Percentiles rank a stretch among this genome's conserved stretches.
Conservation (phyloP, 2,113 vertebrate species). For the Ceuthmochares aereus region DNA sequence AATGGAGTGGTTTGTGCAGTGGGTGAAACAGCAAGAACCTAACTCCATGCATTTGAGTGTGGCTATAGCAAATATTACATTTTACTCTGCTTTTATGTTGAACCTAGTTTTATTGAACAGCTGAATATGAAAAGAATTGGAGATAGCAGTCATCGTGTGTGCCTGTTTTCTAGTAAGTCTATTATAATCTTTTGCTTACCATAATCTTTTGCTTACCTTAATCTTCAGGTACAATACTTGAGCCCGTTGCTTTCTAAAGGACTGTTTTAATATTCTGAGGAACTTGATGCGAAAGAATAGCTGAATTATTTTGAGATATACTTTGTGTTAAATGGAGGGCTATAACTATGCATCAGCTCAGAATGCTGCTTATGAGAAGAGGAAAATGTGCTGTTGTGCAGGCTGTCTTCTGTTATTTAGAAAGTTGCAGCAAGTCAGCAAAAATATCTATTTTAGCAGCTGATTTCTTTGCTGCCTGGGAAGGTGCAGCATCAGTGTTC, state of each 20-base stretch:
- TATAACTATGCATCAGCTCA: background rate
- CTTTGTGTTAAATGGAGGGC: background rate
- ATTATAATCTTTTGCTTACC: background rate
- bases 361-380: background rate
- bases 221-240: background rate
- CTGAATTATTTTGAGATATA: background rate
- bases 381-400: background rate
- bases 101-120: background rate
- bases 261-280: background rate
- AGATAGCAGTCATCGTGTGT: background rate
- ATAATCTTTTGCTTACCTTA: constrained; percentile 32
- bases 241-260: background rate
- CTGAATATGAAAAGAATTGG: background rate
- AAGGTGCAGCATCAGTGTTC: constrained; percentile 24
- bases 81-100: background rate
- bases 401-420: constrained; percentile 37
- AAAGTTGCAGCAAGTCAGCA: constrained; percentile 35
- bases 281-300: background rate
- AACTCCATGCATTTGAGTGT: background rate
- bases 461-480: constrained; percentile 9
- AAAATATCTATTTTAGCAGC: background rate
- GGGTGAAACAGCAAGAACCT: background rate
- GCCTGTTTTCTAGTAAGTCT: constrained; percentile 1
- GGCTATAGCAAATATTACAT: background rate
- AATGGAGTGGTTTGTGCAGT: background rate